phyloP scores from a whole-genome alignment of 2,113 vertebrate genomes.

The Triplophysa dalaica region DNA sequence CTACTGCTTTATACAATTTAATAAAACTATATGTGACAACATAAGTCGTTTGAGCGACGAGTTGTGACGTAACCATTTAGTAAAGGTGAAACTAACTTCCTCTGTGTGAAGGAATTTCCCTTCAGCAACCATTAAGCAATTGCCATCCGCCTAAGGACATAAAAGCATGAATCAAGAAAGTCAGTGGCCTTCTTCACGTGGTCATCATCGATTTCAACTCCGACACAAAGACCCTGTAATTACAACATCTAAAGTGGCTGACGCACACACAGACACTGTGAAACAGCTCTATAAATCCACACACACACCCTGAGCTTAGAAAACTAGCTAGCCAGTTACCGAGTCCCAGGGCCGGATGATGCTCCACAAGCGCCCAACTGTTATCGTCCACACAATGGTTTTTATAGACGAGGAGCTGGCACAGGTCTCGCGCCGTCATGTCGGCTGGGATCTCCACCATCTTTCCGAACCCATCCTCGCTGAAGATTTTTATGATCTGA shows the following conservation, averaged over 20 bases:
- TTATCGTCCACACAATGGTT: conserved; percentile 98
- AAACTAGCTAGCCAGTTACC: conserved; percentile 72
- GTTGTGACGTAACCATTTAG: not conserved
- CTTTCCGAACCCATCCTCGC: conserved; percentile 93
- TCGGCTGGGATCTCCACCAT: conserved; percentile 94
- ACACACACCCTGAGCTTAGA: not conserved
- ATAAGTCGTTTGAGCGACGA: not conserved
- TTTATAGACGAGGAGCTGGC: conserved; percentile 95
- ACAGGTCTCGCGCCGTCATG: conserved; percentile 95
- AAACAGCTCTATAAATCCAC: conserved; percentile 23
- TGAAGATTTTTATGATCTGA: conserved; percentile 96
- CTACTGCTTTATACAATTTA: not conserved
- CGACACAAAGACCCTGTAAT: conserved; percentile 20
- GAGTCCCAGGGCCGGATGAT: conserved; percentile 91
- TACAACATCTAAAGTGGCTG: conserved; percentile 4
- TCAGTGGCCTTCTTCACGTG: conserved; percentile 3
- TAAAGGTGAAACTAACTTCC: conserved; percentile 25
- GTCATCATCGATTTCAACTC: conserved; percentile 28
- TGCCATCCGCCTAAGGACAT: conserved; percentile 26
- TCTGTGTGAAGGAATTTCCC: conserved; percentile 9
- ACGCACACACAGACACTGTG: conserved; percentile 20
- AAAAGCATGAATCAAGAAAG: conserved; percentile 31
- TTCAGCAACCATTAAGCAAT: conserved; percentile 34
- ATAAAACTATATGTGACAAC: not conserved
- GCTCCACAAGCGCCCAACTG: conserved; percentile 97